A percentile compares a stretch with the other conserved stretches of the same genome.
Evolutionary conservation across 2,113 vertebrate species (phyloP).

Genomic region (Rissa tridactyla): DNA sequence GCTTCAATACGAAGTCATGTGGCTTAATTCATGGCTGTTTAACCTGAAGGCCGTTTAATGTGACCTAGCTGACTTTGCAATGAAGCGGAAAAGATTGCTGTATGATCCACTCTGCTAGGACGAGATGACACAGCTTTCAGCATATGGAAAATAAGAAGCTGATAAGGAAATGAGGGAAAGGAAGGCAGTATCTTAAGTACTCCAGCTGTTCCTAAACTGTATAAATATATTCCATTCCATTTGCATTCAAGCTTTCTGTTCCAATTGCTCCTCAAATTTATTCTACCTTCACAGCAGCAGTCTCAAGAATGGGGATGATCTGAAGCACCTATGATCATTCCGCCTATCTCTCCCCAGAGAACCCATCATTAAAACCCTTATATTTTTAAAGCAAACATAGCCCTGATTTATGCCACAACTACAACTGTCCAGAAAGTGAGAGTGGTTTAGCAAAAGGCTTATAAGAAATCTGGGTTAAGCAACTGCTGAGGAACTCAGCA

Average conservation of each 20-base stretch:
- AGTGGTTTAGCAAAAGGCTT: background rate
- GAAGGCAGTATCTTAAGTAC: background rate
- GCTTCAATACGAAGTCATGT: background rate
- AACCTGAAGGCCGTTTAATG: background rate
- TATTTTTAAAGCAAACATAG: background rate
- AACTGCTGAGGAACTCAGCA: accelerated
- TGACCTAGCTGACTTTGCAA: background rate
- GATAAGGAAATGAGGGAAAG: background rate
- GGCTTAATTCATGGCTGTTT: background rate
- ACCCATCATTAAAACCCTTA: background rate
- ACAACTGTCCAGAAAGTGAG: background rate
- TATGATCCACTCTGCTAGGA: background rate
- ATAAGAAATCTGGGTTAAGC: background rate
- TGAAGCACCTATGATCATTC: background rate
- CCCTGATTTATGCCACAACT: background rate
- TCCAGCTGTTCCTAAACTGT: background rate
- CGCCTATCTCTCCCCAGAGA: background rate
- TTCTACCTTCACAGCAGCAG: background rate
- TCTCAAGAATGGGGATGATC: background rate
- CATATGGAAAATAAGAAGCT: background rate
- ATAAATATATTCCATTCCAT: background rate
- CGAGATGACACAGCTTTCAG: background rate
- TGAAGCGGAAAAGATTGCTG: background rate
- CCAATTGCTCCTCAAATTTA: background rate
- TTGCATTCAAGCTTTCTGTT: background rate